Conservation (phyloP, 92 coral and sea anemone species). For the Siderastrea siderea region DNA sequence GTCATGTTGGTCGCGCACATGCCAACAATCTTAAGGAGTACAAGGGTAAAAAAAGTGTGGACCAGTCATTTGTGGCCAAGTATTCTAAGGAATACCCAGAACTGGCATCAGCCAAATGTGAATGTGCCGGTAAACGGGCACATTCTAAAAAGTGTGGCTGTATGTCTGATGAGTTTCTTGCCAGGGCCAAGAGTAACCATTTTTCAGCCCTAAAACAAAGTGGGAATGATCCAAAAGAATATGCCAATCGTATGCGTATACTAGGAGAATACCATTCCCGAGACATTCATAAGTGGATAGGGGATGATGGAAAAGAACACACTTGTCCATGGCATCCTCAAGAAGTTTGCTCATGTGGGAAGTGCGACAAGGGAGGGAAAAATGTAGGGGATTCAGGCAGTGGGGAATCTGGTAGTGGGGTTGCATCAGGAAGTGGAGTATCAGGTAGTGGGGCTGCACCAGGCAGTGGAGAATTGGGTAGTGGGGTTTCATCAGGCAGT, state of each 20-base stretch:
- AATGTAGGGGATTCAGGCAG: background rate
- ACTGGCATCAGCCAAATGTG: conserved; percentile 46
- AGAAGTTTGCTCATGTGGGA: conserved; percentile 50
- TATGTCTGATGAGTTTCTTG: conserved; percentile 46
- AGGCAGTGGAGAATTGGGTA: background rate
- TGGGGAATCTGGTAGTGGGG: no score
- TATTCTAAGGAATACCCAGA: conserved; percentile 4
- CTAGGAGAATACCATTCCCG: conserved; percentile 72
- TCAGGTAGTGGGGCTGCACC: background rate
- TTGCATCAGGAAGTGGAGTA: no score
- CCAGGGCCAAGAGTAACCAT: conserved; percentile 66
- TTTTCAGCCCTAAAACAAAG: conserved; percentile 57
- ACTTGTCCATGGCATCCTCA: conserved; percentile 51
- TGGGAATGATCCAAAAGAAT: conserved; percentile 52
- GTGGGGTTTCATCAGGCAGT: background rate
- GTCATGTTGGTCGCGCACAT: conserved; percentile 62
- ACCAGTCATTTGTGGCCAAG: background rate
- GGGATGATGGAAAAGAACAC: conserved; percentile 40
- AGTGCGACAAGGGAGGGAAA: background rate
- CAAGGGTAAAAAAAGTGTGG: conserved; percentile 31
- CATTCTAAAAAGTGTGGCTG: conserved; percentile 67
- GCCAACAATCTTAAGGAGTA: conserved; percentile 62
- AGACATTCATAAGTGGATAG: conserved; percentile 32
- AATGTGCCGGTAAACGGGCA: conserved; percentile 34
- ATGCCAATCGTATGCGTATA: conserved; percentile 42